A percentile compares a stretch with the other conserved stretches of the same genome.
Evolutionary conservation across 2,113 vertebrate species (phyloP).

Genomic region (Menidia beryllina): DNA sequence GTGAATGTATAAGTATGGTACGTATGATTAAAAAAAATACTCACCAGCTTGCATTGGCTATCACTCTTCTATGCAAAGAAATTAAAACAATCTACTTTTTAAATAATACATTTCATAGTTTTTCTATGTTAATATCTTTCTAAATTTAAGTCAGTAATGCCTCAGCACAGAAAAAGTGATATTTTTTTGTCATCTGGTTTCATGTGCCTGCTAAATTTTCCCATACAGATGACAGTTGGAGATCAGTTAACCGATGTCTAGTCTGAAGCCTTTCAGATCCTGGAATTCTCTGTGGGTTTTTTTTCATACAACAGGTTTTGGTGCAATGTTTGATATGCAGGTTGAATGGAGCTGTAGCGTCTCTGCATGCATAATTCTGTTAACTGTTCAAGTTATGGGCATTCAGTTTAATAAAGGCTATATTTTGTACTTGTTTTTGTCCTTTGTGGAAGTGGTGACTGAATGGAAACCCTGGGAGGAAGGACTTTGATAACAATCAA

Average conservation of each 20-base stretch:
- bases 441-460: constrained; percentile 16
- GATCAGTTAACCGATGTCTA: constrained; percentile 25
- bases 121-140: constrained; percentile 28
- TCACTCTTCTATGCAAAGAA: constrained; percentile 68
- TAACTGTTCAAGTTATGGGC: constrained; percentile 12
- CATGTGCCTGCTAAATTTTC: constrained; percentile 75
- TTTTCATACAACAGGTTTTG: constrained; percentile 19
- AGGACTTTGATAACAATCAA: neutral
- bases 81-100: constrained; percentile 32
- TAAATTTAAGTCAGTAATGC: constrained; percentile 42
- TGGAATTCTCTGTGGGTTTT: constrained; percentile 15
- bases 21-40: constrained; percentile 13
- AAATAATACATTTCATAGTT: constrained; percentile 41
- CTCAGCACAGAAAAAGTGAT: constrained; percentile 41
- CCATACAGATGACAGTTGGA: constrained; percentile 60
- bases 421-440: constrained; percentile 25
- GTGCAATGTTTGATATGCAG: constrained; percentile 44
- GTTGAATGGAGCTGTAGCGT: constrained; percentile 39
- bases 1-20: constrained; percentile 56
- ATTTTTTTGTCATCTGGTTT: constrained; percentile 65
- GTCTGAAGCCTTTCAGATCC: constrained; percentile 40
- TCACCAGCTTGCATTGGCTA: constrained; percentile 42
- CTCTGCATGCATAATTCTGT: constrained; percentile 24
- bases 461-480: constrained; percentile 23
- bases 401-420: constrained; percentile 9